Percentiles rank a stretch among this genome's conserved stretches.
Conservation (phyloP, 2,113 vertebrate species). For the Myodes glareolus region DNA sequence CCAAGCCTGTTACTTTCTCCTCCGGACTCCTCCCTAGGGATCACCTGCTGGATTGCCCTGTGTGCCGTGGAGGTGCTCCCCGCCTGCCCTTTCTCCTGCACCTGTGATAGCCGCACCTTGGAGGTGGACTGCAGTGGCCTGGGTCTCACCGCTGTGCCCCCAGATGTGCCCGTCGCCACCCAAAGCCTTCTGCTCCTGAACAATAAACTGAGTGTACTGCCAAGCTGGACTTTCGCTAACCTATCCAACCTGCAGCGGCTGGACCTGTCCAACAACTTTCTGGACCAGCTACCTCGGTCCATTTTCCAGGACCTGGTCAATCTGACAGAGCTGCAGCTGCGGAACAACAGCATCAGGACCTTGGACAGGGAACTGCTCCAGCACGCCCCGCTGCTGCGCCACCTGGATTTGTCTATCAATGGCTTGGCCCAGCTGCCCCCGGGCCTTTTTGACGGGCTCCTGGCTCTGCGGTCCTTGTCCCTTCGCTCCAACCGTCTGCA, state of each 20-base stretch:
- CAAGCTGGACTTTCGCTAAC: conserved; percentile 92
- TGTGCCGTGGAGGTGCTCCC: conserved; percentile 85
- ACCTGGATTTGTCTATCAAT: conserved; percentile 95
- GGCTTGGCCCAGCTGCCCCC: conserved; percentile 93
- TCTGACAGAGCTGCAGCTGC: conserved; percentile 93
- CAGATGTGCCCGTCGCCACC: conserved; percentile 91
- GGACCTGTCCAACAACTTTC: conserved; percentile 98
- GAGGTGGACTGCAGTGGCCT: conserved; percentile 94
- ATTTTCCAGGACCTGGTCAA: conserved; percentile 94
- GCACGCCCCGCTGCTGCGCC: conserved; percentile 89
- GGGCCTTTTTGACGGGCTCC: conserved; percentile 93
- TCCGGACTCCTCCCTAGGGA: conserved; percentile 82
- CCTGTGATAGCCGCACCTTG: conserved; percentile 90
- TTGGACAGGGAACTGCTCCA: conserved; percentile 95
- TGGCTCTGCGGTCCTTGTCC: conserved; percentile 93
- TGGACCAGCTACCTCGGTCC: conserved; percentile 94
- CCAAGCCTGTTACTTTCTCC: neutral
- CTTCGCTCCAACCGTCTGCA: conserved; percentile 95
- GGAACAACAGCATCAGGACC: conserved; percentile 96
- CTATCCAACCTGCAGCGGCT: conserved; percentile 94
- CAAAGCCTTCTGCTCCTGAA: conserved; percentile 95
- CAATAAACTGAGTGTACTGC: conserved; percentile 94
- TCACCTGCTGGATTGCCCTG: conserved; percentile 90
- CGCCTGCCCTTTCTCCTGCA: conserved; percentile 92
- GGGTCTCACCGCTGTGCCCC: conserved; percentile 92